A percentile compares a stretch with the other conserved stretches of the same genome.
Conservation (phyloP, 2,797 vertebrate species). For the Chelon auratus region DNA sequence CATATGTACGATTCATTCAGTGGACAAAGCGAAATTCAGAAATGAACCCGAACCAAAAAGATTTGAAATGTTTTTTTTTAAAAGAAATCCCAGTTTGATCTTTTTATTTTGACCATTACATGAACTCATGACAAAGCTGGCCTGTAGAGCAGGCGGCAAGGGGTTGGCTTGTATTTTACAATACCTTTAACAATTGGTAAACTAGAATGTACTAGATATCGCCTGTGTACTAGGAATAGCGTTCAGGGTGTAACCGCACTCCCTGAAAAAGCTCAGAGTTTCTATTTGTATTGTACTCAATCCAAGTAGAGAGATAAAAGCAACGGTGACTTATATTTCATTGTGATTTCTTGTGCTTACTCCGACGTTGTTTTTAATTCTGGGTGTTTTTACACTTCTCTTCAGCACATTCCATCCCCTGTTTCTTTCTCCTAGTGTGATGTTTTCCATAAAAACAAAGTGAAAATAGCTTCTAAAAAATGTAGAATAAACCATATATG, state of each 20-base stretch:
- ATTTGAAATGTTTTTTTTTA: conserved; percentile 17
- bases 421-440: conserved; percentile 45
- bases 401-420: conserved; percentile 58
- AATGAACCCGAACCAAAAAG: conserved; percentile 65
- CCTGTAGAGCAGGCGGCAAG: conserved; percentile 87
- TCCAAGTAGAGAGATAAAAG: conserved; percentile 82
- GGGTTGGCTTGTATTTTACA: conserved; percentile 74
- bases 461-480: conserved; percentile 77
- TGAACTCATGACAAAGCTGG: conserved; percentile 56
- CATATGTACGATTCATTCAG: conserved; percentile 36
- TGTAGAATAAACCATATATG: conserved; percentile 84
- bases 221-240: conserved; percentile 79
- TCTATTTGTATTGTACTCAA: conserved; percentile 76
- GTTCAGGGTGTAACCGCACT: conserved; percentile 73
- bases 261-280: conserved; percentile 58
- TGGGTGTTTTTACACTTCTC: conserved; percentile 43
- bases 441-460: conserved; percentile 67
- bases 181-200: conserved; percentile 77
- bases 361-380: conserved; percentile 61
- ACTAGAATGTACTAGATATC: conserved; percentile 82
- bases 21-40: conserved; percentile 43
- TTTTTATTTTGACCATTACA: conserved; percentile 53
- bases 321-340: conserved; percentile 69
- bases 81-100: conserved; percentile 49
- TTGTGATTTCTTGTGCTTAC: conserved; percentile 76